Conservation (phyloP, 2,797 vertebrate genomes). For the Sebastes diploproa region DNA sequence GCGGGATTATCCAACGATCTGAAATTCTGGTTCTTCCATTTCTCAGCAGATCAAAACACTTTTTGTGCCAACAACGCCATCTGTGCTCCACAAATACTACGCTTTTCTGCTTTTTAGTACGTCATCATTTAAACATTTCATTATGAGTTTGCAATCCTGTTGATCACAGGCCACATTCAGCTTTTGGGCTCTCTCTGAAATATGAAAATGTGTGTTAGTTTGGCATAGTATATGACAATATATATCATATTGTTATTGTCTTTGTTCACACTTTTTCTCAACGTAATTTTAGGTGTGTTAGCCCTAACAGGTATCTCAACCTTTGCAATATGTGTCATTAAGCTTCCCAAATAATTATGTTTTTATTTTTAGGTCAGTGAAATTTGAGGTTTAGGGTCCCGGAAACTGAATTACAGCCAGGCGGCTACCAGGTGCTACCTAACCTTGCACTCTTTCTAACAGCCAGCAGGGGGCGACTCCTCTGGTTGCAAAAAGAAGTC, state of each 20-base stretch:
- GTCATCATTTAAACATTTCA: not conserved
- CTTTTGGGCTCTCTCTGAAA: not conserved
- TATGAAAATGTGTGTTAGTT: not conserved
- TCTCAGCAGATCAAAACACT: constrained; percentile 4
- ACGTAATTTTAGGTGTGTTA: not conserved
- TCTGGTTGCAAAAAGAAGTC: no score
- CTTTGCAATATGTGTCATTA: not conserved
- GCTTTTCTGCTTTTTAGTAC: not conserved
- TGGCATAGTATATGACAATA: not conserved
- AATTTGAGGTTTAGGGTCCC: not conserved
- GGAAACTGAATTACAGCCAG: not conserved
- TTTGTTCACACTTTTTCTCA: not conserved
- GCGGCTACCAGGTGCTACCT: no score
- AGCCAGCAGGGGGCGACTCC: no score
- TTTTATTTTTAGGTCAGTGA: not conserved
- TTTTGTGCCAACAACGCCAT: not conserved
- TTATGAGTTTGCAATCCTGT: not conserved
- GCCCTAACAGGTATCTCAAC: not conserved
- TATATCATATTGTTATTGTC: not conserved
- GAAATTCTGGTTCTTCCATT: constrained; percentile 33
- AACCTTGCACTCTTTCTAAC: no score
- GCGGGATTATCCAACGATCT: not conserved
- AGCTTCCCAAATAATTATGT: not conserved
- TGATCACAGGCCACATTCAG: not conserved
- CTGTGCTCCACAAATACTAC: not conserved